Conservation (phyloP, 2,113 vertebrate genomes). For the Tretioscincus oriximinensis region DNA sequence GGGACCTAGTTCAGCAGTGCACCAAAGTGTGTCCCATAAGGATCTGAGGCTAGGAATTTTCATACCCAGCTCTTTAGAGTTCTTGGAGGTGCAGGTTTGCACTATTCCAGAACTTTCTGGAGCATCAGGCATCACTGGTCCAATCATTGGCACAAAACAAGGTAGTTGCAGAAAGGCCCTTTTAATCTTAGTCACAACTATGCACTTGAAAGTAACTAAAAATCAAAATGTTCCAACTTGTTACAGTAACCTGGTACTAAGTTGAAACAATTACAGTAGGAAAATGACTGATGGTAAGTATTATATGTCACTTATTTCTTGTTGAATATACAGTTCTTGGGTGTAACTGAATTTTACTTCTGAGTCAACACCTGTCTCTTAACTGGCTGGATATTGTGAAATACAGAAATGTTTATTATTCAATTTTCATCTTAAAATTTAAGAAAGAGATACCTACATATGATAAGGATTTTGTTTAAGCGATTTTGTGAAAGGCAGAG, state of each 20-base stretch:
- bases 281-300: not conserved
- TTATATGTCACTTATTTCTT: not conserved
- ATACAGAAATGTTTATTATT: not conserved
- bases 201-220: no score
- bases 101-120: no score
- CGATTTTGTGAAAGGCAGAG: not conserved
- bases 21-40: no score
- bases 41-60: no score
- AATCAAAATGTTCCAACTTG: no score
- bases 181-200: no score
- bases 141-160: no score
- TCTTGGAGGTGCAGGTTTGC: no score
- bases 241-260: not conserved
- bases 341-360: conserved; percentile 11
- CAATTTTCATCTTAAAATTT: not conserved
- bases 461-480: not conserved
- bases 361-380: conserved; percentile 39
- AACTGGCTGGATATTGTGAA: conserved; percentile 26
- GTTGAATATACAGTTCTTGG: conserved; percentile 29
- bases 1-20: no score
- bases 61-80: no score
- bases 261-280: conserved; percentile 49
- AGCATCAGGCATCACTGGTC: no score
- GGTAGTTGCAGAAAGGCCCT: no score
- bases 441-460: not conserved